Conservation (phyloP, 2,888 invertebrate genomes). For the Lasius platythorax region DNA sequence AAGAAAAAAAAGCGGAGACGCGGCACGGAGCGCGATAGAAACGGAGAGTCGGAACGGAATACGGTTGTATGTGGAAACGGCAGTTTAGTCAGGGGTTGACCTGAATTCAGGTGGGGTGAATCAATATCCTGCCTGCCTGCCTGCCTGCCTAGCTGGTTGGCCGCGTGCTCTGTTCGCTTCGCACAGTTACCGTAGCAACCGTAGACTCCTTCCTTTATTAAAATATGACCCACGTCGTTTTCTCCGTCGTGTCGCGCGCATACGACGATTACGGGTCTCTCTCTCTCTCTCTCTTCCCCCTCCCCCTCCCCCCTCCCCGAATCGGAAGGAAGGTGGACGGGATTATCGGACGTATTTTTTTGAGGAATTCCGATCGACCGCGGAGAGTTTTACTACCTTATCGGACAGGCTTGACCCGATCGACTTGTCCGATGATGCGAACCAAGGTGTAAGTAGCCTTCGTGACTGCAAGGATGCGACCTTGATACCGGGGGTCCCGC, state of each 20-base stretch:
- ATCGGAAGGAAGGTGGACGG: background rate
- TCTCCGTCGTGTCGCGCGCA: slow-evolving; percentile 34
- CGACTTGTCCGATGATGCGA: slow-evolving; percentile 16
- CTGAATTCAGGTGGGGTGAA: slow-evolving; percentile 86
- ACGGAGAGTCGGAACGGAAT: slow-evolving; percentile 43
- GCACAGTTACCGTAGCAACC: slow-evolving; percentile 84
- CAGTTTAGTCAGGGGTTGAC: slow-evolving; percentile 85
- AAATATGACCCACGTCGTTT: slow-evolving; percentile 78
- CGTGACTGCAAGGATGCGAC: slow-evolving; percentile 52
- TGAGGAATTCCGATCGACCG: background rate
- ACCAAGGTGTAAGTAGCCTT: slow-evolving; percentile 30
- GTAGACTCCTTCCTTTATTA: slow-evolving; percentile 84
- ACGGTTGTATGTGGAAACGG: slow-evolving; percentile 78
- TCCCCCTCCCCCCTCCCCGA: background rate
- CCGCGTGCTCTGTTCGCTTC: slow-evolving; percentile 83
- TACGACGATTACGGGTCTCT: background rate
- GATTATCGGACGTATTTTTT: background rate
- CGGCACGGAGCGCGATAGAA: slow-evolving; percentile 46
- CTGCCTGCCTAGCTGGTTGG: slow-evolving; percentile 30
- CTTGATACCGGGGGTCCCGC: slow-evolving; percentile 30
- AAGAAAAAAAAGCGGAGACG: slow-evolving; percentile 15
- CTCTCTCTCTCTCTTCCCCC: too few relatives aligned
- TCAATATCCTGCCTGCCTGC: slow-evolving; percentile 81
- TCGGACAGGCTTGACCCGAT: background rate
- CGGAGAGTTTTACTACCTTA: background rate